Evolutionary conservation across 2,113 vertebrate genomes (phyloP).

Genomic region (Channa maculata): DNA sequence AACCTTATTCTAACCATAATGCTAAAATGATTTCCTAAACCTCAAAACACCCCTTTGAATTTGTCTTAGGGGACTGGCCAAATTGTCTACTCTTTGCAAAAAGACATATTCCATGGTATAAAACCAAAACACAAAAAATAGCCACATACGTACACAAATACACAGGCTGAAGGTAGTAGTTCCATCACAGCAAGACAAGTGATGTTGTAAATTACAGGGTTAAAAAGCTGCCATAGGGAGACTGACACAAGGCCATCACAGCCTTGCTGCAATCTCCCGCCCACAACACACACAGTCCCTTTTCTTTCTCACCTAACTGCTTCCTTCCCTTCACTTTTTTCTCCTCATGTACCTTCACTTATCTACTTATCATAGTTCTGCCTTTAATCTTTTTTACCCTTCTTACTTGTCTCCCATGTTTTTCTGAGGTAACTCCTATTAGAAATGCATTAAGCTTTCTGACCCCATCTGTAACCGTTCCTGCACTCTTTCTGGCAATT

Average conservation of each 20-base stretch:
- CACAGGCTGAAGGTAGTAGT: slow-evolving; percentile 50
- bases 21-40: too few relatives aligned
- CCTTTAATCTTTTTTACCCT: slow-evolving; percentile 1
- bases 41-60: too few relatives aligned
- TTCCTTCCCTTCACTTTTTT: slow-evolving; percentile 2
- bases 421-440: slow-evolving; percentile 24
- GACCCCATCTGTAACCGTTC: slow-evolving; percentile 37
- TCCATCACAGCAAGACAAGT: slow-evolving; percentile 62
- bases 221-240: slow-evolving; percentile 73
- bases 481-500: not conserved
- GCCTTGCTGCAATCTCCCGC: not conserved
- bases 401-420: slow-evolving; percentile 35
- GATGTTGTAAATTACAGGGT: slow-evolving; percentile 78
- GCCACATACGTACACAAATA: slow-evolving; percentile 1
- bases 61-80: too few relatives aligned
- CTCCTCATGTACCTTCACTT: slow-evolving; percentile 36
- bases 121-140: too few relatives aligned
- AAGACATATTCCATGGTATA: too few relatives aligned
- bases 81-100: too few relatives aligned
- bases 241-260: slow-evolving; percentile 70
- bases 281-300: not conserved
- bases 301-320: slow-evolving; percentile 10
- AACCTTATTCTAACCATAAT: too few relatives aligned
- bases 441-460: slow-evolving; percentile 63
- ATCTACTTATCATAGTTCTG: slow-evolving; percentile 51